Evolutionary conservation across 2,888 invertebrate genomes (phyloP).

Genomic region (Rotaria socialis): DNA sequence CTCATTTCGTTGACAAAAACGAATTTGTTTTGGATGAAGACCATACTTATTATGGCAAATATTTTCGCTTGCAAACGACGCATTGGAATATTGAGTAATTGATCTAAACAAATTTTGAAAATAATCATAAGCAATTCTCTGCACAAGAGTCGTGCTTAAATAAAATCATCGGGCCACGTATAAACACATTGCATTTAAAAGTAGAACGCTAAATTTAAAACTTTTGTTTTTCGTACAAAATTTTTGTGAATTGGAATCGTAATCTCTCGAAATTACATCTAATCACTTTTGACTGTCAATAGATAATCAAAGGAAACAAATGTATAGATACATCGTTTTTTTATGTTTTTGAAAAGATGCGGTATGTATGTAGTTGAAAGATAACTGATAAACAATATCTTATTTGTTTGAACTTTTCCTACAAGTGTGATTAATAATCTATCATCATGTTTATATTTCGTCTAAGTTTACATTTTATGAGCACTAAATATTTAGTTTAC

Average conservation of each 20-base stretch:
- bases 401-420: not conserved
- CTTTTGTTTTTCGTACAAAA: no score
- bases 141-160: no score
- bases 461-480: no score
- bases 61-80: not conserved
- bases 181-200: no score
- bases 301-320: not conserved
- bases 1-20: constrained; percentile 8
- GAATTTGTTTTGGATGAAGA: not conserved
- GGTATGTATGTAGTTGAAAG: not conserved
- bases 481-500: no score
- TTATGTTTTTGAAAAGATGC: not conserved
- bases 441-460: not conserved
- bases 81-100: not conserved
- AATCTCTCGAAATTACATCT: no score
- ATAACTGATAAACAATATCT: constrained; percentile 16
- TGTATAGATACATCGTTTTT: not conserved
- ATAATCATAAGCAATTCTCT: no score
- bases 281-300: not conserved
- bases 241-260: no score
- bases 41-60: not conserved
- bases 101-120: not conserved
- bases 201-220: no score
- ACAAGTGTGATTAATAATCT: not conserved
- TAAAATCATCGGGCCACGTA: no score